phyloP scores from a whole-genome alignment of 2,888 invertebrate species.

The Steinernema carpocapsae region DNA sequence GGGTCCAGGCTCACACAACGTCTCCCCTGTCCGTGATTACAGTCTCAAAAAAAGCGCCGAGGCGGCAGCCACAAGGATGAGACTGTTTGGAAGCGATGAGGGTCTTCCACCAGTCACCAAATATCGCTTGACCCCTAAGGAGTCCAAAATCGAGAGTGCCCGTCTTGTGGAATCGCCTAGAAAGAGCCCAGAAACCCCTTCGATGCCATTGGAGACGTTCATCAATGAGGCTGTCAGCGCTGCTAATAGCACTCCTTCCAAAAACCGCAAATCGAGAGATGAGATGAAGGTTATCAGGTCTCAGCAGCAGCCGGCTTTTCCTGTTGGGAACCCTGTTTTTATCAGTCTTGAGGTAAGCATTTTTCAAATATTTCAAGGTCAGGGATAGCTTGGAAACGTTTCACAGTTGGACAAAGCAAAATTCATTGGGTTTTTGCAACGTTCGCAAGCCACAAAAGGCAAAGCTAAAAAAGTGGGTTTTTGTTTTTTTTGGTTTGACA shows the following conservation, averaged over 20 bases:
- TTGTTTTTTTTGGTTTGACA: too few relatives aligned
- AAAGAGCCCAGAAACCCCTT: not conserved
- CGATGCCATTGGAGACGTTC: constrained; percentile 3
- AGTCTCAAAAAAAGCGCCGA: constrained; percentile 4
- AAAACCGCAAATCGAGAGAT: not conserved
- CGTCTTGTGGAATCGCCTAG: not conserved
- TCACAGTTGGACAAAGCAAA: too few relatives aligned
- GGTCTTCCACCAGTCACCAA: not conserved
- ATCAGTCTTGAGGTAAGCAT: not conserved
- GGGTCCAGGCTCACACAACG: not conserved
- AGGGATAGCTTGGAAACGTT: too few relatives aligned
- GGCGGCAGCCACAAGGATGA: not conserved
- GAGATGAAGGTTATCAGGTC: constrained; percentile 7
- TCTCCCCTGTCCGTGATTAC: constrained; percentile 1
- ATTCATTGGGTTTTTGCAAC: too few relatives aligned
- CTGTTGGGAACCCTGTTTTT: constrained; percentile 10
- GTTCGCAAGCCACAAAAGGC: too few relatives aligned
- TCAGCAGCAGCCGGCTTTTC: constrained; percentile 20
- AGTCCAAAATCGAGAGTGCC: not conserved
- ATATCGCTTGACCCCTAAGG: not conserved
- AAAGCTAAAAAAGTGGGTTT: too few relatives aligned
- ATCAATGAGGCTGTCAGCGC: constrained; percentile 23
- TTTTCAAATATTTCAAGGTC: not conserved
- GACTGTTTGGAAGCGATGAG: not conserved
- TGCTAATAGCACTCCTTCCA: not conserved